Percentiles rank a stretch among this genome's conserved stretches.
phyloP scores from a whole-genome alignment of 2,888 invertebrate genomes.

The Apamea sordens region DNA sequence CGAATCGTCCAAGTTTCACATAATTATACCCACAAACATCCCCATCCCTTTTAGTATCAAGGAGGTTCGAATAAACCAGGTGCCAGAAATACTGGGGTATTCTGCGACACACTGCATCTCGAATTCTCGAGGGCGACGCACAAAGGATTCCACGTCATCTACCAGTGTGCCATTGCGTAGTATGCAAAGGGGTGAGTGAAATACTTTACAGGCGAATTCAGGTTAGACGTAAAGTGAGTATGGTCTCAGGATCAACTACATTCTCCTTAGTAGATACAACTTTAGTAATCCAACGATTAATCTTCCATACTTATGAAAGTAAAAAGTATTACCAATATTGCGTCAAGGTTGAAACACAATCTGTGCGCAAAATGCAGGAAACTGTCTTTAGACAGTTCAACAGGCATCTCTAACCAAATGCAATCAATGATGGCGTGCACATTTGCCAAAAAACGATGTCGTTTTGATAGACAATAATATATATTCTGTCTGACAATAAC shows the following conservation, averaged over 20 bases:
- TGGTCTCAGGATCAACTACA: background rate
- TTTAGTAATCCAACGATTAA: background rate
- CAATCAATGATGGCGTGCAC: background rate
- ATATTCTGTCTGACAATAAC: background rate
- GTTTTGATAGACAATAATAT: background rate
- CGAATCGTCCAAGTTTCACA: no score
- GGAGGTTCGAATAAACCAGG: constrained; percentile 7
- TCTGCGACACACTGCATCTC: constrained; percentile 31
- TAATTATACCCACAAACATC: background rate
- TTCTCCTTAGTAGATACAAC: background rate
- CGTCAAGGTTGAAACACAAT: background rate
- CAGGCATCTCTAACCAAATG: background rate
- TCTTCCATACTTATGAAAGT: background rate
- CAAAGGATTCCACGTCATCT: constrained; percentile 44
- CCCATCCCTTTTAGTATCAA: background rate
- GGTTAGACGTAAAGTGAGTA: constrained; percentile 1
- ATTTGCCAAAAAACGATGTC: background rate
- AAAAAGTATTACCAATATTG: background rate
- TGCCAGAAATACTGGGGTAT: constrained; percentile 31
- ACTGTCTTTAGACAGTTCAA: background rate
- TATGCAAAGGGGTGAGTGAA: constrained; percentile 14
- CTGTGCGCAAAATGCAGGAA: background rate
- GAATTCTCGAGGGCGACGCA: constrained; percentile 19
- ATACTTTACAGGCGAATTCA: constrained; percentile 20
- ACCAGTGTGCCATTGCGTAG: background rate